phyloP scores from a whole-genome alignment of 2,797 vertebrate species.

The Adrianichthys oophorus region DNA sequence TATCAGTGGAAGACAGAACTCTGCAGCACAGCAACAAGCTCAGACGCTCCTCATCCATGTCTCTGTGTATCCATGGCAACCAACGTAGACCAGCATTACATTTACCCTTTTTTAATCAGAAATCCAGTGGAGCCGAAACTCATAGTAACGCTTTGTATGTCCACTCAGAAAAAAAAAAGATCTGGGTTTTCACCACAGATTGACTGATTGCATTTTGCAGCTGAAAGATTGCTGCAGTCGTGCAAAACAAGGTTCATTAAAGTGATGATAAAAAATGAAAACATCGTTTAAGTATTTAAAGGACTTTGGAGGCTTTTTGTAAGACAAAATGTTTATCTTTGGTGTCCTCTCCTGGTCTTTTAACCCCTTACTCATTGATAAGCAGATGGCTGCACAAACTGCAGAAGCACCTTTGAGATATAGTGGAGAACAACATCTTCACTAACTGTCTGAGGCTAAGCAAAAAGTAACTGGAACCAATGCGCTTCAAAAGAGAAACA shows the following conservation, averaged over 20 bases:
- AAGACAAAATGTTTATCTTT: too few species aligned
- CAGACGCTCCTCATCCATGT: slow-evolving; percentile 50
- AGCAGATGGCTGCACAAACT: too few species aligned
- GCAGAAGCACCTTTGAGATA: too few species aligned
- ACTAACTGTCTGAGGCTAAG: too few species aligned
- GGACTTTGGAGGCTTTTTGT: too few species aligned
- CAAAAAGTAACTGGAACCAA: too few species aligned
- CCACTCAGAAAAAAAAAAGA: slow-evolving; percentile 4
- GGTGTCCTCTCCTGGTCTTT: too few species aligned
- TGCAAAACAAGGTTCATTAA: slow-evolving; percentile 8
- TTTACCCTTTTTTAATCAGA: slow-evolving; percentile 52
- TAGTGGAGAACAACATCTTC: too few species aligned
- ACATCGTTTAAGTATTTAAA: not conserved
- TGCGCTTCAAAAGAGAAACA: too few species aligned
- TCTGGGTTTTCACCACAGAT: slow-evolving; percentile 8
- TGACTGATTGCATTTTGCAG: not conserved
- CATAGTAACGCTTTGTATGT: slow-evolving; percentile 3
- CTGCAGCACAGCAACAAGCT: slow-evolving; percentile 52
- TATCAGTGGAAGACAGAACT: slow-evolving; percentile 67
- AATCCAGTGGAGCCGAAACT: slow-evolving; percentile 28
- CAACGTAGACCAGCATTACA: slow-evolving; percentile 42
- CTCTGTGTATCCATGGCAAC: slow-evolving; percentile 71
- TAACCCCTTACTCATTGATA: too few species aligned
- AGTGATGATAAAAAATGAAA: slow-evolving; percentile 29
- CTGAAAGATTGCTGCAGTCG: slow-evolving; percentile 19